Evolutionary conservation across 2,113 vertebrate species (phyloP).

Genomic region (Fregata magnificens): DNA sequence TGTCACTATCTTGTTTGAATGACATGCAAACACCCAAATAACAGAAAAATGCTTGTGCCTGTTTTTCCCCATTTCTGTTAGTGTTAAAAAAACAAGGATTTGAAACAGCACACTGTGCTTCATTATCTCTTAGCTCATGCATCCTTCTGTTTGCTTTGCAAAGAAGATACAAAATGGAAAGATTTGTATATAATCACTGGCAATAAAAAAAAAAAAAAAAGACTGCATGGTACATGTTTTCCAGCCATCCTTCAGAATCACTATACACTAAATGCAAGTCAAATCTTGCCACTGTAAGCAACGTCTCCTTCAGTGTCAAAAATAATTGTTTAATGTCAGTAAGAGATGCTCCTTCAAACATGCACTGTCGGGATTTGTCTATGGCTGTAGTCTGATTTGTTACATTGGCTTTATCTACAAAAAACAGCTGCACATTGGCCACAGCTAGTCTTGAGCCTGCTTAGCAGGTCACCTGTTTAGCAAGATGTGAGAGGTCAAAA

Average conservation of each 20-base stretch:
- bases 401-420: not conserved
- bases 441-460: not conserved
- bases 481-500: not conserved
- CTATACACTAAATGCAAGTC: not conserved
- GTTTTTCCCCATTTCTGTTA: not conserved
- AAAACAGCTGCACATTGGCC: not conserved
- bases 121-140: not conserved
- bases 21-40: not conserved
- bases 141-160: not conserved
- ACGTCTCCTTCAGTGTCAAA: not conserved
- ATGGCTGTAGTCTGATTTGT: not conserved
- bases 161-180: not conserved
- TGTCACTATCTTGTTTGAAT: not conserved
- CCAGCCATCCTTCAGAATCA: not conserved
- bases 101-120: not conserved
- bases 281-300: not conserved
- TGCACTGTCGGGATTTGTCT: not conserved
- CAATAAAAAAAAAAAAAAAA: not conserved
- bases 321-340: not conserved
- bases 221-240: not conserved
- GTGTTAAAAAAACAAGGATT: not conserved
- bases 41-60: not conserved
- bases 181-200: not conserved
- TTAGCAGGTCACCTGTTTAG: not conserved
- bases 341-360: not conserved